Conservation (phyloP, 2,797 vertebrate genomes). For the Tragelaphus oryx region DNA sequence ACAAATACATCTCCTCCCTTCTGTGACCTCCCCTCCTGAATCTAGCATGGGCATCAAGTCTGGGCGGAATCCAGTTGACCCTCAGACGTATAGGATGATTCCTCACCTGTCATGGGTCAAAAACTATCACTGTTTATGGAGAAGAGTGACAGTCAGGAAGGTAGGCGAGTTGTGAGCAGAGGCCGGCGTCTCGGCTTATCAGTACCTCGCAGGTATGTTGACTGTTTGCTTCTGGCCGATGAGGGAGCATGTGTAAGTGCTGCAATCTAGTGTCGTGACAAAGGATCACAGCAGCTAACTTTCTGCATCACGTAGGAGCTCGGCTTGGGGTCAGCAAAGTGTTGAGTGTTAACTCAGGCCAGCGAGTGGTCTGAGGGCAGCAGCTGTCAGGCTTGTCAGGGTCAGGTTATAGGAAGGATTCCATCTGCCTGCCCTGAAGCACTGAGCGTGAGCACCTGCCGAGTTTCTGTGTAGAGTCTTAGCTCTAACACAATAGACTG, state of each 20-base stretch:
- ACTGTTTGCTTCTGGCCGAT: neutral
- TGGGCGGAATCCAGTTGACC: neutral
- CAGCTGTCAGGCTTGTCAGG: neutral
- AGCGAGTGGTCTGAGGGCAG: neutral
- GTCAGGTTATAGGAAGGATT: neutral
- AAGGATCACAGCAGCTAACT: neutral
- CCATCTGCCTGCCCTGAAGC: neutral
- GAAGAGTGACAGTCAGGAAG: neutral
- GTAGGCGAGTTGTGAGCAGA: neutral
- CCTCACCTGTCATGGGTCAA: neutral
- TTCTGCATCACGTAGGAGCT: neutral
- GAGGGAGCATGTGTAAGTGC: rapidly evolving
- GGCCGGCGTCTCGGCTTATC: neutral
- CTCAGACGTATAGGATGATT: neutral
- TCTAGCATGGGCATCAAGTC: neutral
- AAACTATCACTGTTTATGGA: neutral
- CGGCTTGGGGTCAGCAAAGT: neutral
- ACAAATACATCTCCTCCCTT: neutral
- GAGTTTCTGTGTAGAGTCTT: neutral
- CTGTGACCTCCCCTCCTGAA: neutral
- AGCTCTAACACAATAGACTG: neutral
- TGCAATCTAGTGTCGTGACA: neutral
- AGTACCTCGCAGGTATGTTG: neutral
- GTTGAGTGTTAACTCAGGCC: neutral
- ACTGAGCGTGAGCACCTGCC: neutral